Evolutionary conservation across 2,797 vertebrate species (phyloP).

Genomic region (Thalassophryne amazonica): DNA sequence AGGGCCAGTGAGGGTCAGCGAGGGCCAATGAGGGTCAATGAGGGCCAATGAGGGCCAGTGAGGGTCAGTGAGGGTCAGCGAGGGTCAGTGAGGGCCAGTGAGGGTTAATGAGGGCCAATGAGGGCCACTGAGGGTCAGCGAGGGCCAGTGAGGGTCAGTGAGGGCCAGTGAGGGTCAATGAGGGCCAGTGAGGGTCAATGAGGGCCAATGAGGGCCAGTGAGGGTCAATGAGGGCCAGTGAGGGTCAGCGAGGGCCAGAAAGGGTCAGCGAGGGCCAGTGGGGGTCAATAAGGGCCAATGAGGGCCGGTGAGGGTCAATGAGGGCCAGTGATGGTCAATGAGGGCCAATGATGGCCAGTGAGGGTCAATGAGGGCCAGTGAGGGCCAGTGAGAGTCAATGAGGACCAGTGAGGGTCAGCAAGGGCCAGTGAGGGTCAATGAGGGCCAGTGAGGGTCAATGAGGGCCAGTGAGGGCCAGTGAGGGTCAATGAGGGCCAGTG

Average conservation of each 20-base stretch:
- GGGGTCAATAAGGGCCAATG: too few relatives aligned
- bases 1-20: slow-evolving; percentile 41
- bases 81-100: slow-evolving; percentile 28
- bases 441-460: too few relatives aligned
- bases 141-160: slow-evolving; percentile 41
- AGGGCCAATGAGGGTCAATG: slow-evolving; percentile 38
- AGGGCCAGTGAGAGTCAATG: slow-evolving; percentile 28
- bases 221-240: slow-evolving; percentile 38
- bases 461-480: slow-evolving; percentile 28
- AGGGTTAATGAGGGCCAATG: too few relatives aligned
- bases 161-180: slow-evolving; percentile 38
- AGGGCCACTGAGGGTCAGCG: slow-evolving; percentile 28
- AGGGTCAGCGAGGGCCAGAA: too few relatives aligned
- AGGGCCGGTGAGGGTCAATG: slow-evolving; percentile 28
- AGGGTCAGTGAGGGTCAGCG: slow-evolving; percentile 38
- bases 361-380: slow-evolving; percentile 38
- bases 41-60: too few relatives aligned
- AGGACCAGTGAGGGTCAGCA: too few relatives aligned
- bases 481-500: slow-evolving; percentile 41
- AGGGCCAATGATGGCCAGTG: too few relatives aligned
- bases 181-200: slow-evolving; percentile 28
- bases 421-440: slow-evolving; percentile 28
- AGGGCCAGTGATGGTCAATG: too few relatives aligned
- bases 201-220: slow-evolving; percentile 41
- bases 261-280: slow-evolving; percentile 38